Conservation (phyloP, 2,888 invertebrate genomes). For the Galerucella nymphaeae region DNA sequence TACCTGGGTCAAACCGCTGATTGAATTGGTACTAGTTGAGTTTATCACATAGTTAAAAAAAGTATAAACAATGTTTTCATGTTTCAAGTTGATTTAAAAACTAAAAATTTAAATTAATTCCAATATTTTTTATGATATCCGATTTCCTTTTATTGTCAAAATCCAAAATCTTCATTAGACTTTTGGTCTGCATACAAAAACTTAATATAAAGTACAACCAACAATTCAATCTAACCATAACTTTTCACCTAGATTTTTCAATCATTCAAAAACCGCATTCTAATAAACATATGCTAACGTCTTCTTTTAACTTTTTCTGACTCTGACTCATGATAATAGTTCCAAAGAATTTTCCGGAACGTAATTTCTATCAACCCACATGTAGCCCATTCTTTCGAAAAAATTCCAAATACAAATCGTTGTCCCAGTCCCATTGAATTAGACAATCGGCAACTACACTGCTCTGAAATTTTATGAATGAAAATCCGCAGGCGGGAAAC, state of each 20-base stretch:
- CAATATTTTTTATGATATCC: too few relatives aligned
- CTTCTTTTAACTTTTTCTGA: not conserved
- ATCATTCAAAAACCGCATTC: not conserved
- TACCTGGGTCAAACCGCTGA: too few relatives aligned
- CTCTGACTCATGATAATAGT: conserved; percentile 3
- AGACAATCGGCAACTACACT: conserved; percentile 26
- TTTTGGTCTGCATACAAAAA: too few relatives aligned
- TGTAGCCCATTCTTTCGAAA: conserved; percentile 6
- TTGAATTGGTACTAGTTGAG: too few relatives aligned
- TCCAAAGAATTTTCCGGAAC: conserved; percentile 1
- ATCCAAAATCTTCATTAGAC: too few relatives aligned
- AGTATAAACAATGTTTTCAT: too few relatives aligned
- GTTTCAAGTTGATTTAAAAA: too few relatives aligned
- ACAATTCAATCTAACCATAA: not conserved
- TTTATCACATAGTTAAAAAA: too few relatives aligned
- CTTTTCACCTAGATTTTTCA: not conserved
- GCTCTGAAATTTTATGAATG: conserved; percentile 56
- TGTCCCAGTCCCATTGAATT: conserved; percentile 42
- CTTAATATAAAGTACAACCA: too few relatives aligned
- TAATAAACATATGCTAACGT: not conserved
- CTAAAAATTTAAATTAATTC: too few relatives aligned
- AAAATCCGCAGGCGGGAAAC: conserved; percentile 50
- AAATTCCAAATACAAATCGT: conserved; percentile 36
- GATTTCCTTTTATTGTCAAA: too few relatives aligned
- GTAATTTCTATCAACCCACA: conserved; percentile 8